Base-by-base conservation (phyloP, 2,888 invertebrate species). In the Eurytoma adleriae region DNA sequence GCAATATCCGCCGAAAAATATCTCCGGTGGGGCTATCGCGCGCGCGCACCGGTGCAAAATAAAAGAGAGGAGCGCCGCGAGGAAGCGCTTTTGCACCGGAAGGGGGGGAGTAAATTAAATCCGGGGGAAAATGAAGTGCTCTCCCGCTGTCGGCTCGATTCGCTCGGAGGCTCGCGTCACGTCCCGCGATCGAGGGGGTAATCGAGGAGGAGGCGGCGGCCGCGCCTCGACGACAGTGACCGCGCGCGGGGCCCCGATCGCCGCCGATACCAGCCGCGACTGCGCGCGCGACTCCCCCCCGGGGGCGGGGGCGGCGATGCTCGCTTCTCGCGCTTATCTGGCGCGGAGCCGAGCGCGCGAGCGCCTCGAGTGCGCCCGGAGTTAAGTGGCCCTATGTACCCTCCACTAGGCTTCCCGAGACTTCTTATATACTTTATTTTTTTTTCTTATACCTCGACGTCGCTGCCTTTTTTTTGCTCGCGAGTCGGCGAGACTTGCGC, bases 231-330 rank as follows among this genome's bases (percentile, higher is more conserved):
- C 24, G 24, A 24, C 24, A 24, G 24, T 24, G 24, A 24, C 24
- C 24, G 24, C 24, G 24, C 24, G 57, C 24, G 67, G 48, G 69
- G 48, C 83, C 83, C 82, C 83, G 77, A 24, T 24, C 24, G 40
- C 40, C 10, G 40, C 40, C 40, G 40, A 5, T 40, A 40, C 73
- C 78, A 79, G 80, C 79, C 83, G 80, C 78, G 74, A 62, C 79
- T 82, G 75, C 71, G 71, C 61, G 61, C 74, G 79, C 83, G 80
- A 24, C 2, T 2, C 83, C 80, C 84, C 84, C 83, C 83, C 83
- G 80, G 82, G 83, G 84, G 76, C 82, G 78, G 84, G 84, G 83
- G 83, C 83, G 84, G 83, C 84, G 78, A 71, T 67, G 72, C 67
- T 86, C 84, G 83, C 83, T 86, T 75, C 20, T 48, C 52, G 80